Evolutionary conservation across 2,888 invertebrate species (phyloP).

Genomic region (Serrognathus titanus): DNA sequence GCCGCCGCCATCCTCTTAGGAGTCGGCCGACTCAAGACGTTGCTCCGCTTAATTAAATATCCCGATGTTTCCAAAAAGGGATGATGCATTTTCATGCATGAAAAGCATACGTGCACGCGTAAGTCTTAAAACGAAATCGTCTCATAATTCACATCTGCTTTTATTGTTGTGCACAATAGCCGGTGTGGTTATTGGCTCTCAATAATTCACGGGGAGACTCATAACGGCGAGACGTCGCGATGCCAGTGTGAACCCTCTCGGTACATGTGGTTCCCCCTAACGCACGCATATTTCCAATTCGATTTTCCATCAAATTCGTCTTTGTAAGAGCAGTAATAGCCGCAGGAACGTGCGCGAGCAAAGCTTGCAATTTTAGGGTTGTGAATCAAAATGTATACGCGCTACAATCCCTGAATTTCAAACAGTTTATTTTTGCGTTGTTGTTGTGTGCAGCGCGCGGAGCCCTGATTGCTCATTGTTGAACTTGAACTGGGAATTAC

Average conservation of each 20-base stretch:
- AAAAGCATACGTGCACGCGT: no score
- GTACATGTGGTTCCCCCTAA: slow-evolving; percentile 21
- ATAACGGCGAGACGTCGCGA: slow-evolving; percentile 26
- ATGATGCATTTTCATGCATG: no score
- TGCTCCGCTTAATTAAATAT: slow-evolving; percentile 1
- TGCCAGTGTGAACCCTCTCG: slow-evolving; percentile 19
- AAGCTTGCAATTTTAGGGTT: slow-evolving; percentile 6
- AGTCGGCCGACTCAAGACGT: slow-evolving; percentile 17
- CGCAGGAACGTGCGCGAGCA: slow-evolving; percentile 1
- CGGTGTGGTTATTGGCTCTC: slow-evolving; percentile 39
- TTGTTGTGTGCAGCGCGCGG: not conserved
- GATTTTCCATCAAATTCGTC: slow-evolving; percentile 33
- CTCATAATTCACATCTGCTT: slow-evolving; percentile 36
- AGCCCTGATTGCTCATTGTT: slow-evolving; percentile 4
- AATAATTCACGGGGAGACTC: slow-evolving; percentile 37
- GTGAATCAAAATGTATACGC: slow-evolving; percentile 9
- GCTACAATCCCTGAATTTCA: slow-evolving; percentile 6
- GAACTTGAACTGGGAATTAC: not conserved
- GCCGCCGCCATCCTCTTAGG: slow-evolving; percentile 25
- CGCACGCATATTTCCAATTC: slow-evolving; percentile 30
- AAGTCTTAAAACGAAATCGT: slow-evolving; percentile 3
- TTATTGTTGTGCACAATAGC: slow-evolving; percentile 39
- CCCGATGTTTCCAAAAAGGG: no score
- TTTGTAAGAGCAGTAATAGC: slow-evolving; percentile 13
- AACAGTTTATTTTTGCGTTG: not conserved